Evolutionary conservation across 1,140 invertebrate species (phyloP), one percentile per base, ranked within the genome.

Genomic region (Drosophila equinoxialis): DNA sequence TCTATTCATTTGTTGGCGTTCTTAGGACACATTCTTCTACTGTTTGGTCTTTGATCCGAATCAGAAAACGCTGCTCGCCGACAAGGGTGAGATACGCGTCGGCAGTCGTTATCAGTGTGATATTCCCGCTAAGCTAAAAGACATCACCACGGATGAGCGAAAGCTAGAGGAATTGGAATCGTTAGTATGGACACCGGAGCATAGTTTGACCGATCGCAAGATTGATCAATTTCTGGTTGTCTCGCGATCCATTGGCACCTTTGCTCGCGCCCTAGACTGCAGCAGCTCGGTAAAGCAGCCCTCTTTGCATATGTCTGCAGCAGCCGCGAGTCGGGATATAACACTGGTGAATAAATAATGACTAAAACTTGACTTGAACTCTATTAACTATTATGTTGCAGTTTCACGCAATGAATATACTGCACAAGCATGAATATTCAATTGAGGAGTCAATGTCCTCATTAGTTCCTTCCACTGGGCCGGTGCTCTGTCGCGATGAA

Each of bases 141-240:
- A 96, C 93, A 94, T 94, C 81, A 96, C 97, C 93, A 93, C 94
- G 78, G 97, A 98, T 93, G 93, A 93, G 11, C 95, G 98, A 69
- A 95, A 94, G 78, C 93, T 95, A 61, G 94, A 96, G 83, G 96
- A 97, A 76, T 93, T 99, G 65, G 99, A 99, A 93, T 97, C 96
- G 61, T 93, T 99, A 74, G 95, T 99, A 35, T 99, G 98, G 97
- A 98, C 97, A 68, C 98, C 98, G 14, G 94, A 96, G 76, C 97
- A 98, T 93, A 94, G 94, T 74, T 94, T 99, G 67, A 96, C 96
- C 73, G 98, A 99, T 94, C 94, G 97, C 91, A 98, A 99, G 93
- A 99, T 99, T 74, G 99, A 99, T 94, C 98, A 99, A 93, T 99
- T 99, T 94, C 94, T 99, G 74, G 98, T 99, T 70, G 97, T 99